Evolutionary conservation across 1,140 invertebrate species (phyloP).

Genomic region (Leptestheria dahalacensis): DNA sequence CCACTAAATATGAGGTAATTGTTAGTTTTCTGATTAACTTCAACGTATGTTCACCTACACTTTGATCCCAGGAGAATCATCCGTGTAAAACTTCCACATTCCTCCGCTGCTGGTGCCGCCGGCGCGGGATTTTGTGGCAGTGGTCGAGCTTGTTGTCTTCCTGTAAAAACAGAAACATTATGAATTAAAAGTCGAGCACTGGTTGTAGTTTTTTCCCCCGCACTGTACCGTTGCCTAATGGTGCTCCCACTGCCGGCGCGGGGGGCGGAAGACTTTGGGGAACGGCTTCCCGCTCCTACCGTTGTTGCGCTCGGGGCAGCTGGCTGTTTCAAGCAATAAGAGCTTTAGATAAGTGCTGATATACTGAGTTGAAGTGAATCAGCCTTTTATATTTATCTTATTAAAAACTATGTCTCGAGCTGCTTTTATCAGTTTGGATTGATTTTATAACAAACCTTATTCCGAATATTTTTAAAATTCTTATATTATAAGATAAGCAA

Average conservation of each 20-base stretch:
- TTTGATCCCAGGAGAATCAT: constrained; percentile 99
- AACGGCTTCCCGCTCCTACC: constrained; percentile 66
- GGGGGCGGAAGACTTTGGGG: constrained; percentile 50
- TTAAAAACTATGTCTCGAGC: too few relatives aligned
- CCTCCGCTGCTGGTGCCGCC: constrained; percentile 77
- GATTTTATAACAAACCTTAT: too few relatives aligned
- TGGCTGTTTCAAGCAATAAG: constrained; percentile 58
- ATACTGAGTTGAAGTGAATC: too few relatives aligned
- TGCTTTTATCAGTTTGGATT: too few relatives aligned
- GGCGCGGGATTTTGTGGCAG: constrained; percentile 49
- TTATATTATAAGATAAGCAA: too few relatives aligned
- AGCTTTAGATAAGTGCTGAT: too few relatives aligned
- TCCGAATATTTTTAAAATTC: too few relatives aligned
- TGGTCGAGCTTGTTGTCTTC: constrained; percentile 41
- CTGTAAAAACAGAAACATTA: constrained; percentile 21
- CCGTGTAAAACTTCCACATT: constrained; percentile 99
- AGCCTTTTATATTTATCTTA: too few relatives aligned
- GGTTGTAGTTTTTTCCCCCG: background rate
- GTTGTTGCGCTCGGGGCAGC: constrained; percentile 76
- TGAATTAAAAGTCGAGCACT: constrained; percentile 5
- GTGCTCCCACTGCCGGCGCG: constrained; percentile 49
- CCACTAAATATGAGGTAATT: constrained; percentile 53
- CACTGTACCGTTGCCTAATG: constrained; percentile 54
- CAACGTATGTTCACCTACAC: constrained; percentile 75
- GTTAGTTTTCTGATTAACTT: too few relatives aligned